Evolutionary conservation across 1,140 invertebrate species (phyloP).

Genomic region (Chelonus insularis): DNA sequence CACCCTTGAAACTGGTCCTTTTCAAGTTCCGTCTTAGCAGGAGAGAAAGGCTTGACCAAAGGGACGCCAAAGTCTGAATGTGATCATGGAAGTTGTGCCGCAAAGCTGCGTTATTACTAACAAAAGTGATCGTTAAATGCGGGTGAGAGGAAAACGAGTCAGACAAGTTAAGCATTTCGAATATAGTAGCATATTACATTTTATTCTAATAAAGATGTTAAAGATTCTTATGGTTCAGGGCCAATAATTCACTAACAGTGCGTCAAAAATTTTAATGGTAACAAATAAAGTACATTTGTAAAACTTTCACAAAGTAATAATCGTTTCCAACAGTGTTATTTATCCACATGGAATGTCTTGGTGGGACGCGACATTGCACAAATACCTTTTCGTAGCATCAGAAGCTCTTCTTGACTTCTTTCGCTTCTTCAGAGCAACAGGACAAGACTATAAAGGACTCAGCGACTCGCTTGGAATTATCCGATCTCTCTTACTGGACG

Average conservation of each 20-base stretch:
- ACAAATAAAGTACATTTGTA: background rate
- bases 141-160: slow-evolving; percentile 20
- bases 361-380: slow-evolving; percentile 24
- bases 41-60: slow-evolving; percentile 24
- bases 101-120: slow-evolving; percentile 25
- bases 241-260: background rate
- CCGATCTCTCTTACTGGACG: slow-evolving; percentile 17
- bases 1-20: slow-evolving; percentile 7
- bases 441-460: slow-evolving; percentile 31
- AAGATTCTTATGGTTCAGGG: slow-evolving; percentile 1
- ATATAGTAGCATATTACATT: background rate
- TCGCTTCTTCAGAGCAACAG: background rate
- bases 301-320: background rate
- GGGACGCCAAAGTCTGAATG: slow-evolving; percentile 17
- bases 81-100: slow-evolving; percentile 22
- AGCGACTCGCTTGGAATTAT: slow-evolving; percentile 26
- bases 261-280: too few species aligned
- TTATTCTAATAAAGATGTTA: slow-evolving; percentile 6
- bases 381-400: slow-evolving; percentile 28
- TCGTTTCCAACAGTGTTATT: background rate
- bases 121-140: slow-evolving; percentile 28
- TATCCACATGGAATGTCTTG: slow-evolving; percentile 8
- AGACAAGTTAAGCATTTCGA: slow-evolving; percentile 9
- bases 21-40: background rate
- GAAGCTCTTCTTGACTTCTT: background rate